These are phyloP conservation scores for Antheraea mylitta DNA, from an alignment of 1,140 invertebrate species.

Conservation along the genomic window DNA sequence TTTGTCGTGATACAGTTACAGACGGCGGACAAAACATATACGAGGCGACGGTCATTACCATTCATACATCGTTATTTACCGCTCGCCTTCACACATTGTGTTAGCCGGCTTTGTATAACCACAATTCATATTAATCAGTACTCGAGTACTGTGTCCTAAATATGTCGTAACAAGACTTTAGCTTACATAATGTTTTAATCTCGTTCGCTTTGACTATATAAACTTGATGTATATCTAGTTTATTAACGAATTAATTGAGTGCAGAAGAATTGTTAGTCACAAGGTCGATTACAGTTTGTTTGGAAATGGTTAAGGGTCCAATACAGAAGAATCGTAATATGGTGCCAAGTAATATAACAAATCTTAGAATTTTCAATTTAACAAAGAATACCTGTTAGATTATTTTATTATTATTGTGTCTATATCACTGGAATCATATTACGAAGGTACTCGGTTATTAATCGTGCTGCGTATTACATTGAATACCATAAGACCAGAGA, in stretches of 20 bases:
- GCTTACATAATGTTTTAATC: neutral
- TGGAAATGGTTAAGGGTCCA: slow-evolving; percentile 46
- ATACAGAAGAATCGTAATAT: slow-evolving; percentile 19
- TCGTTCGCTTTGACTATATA: neutral
- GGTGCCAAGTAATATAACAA: slow-evolving; percentile 14
- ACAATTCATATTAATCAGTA: slow-evolving; percentile 44
- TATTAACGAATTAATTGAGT: slow-evolving; percentile 20
- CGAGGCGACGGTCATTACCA: slow-evolving; percentile 48
- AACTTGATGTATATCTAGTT: neutral
- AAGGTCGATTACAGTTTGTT: slow-evolving; percentile 47
- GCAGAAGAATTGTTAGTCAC: slow-evolving; percentile 72
- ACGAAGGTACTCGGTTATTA: slow-evolving; percentile 28
- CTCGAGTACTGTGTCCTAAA: slow-evolving; percentile 31
- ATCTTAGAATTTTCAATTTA: neutral
- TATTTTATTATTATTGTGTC: neutral
- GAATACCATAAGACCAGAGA: slow-evolving; percentile 54
- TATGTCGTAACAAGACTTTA: slow-evolving; percentile 27
- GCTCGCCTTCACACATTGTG: slow-evolving; percentile 41
- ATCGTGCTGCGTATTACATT: slow-evolving; percentile 34
- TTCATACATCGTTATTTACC: slow-evolving; percentile 41
- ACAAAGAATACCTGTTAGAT: neutral
- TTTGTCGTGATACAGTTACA: slow-evolving; percentile 28
- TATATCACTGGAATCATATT: slow-evolving; percentile 14
- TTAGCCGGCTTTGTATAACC: slow-evolving; percentile 34
- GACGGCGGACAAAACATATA: slow-evolving; percentile 25